Base-by-base conservation (phyloP, 2,888 invertebrate genomes). In the Plutella xylostella region DNA sequence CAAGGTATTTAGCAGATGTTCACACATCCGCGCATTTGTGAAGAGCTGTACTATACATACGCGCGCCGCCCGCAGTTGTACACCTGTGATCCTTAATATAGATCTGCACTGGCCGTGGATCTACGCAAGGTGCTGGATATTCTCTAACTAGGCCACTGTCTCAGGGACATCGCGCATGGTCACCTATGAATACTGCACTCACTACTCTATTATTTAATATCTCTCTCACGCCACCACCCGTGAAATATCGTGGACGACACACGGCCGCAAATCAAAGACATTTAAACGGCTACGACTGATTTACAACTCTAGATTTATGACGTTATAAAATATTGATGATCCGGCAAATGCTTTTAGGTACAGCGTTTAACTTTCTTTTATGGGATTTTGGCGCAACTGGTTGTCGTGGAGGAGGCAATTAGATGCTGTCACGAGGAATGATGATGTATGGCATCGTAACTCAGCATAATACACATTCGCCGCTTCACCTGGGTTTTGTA, bases 81-180 rank as follows among this genome's bases (percentile, higher is more conserved):
- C 79, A 82, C 82, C 82, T 82, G 79, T 71, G 65, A 58, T 52
- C 61, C 64, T 76, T 77, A 82, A 79, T 80, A 75, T 74, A 72
- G 72, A 68, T 63, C 61, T 51, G 62, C 60, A 56, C 61, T 66
- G 76, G 61, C 75, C 75, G 72, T 75, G 75, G 57, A 60, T 61
- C 59, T 61, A 54, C 58, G 67, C 79, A 76, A 80, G 80, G 78
- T 79, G 65, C 70, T 68, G 62, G 69, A 75, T 71, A 42, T 80
- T 80, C 82, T 80, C 82, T 77, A 69, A 79, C 68, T 76, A 66
- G 82, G 82, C 76, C 79, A 71, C 64, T 58, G 74, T 76, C 72
- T 80, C 79, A 77, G 66, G 83, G 83, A 80, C 79, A 55, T 60
- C 64, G 53, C 56, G 55, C 62, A 60, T 66, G 63, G 58, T 55